phyloP scores from a whole-genome alignment of 2,113 vertebrate species.

The Ascaphus truei region DNA sequence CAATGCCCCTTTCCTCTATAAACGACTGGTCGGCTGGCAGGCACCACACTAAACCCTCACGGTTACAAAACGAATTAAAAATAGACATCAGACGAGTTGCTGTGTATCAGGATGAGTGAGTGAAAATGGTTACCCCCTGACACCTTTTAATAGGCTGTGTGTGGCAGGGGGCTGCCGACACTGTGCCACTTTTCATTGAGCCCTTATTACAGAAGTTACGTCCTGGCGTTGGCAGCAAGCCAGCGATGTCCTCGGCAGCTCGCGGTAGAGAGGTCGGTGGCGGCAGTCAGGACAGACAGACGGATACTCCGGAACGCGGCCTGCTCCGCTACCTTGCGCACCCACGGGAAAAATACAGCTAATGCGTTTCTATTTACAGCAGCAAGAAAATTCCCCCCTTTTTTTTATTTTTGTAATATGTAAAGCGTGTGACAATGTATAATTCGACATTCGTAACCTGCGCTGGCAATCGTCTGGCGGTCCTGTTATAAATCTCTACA shows the following conservation, averaged over 20 bases:
- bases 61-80: constrained; percentile 11
- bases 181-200: background rate
- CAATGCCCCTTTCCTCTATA: background rate
- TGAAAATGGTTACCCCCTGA: constrained; percentile 18
- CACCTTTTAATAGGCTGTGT: constrained; percentile 20
- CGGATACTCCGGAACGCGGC: too few relatives aligned
- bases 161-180: background rate
- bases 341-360: too few relatives aligned
- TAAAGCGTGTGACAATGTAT: too few relatives aligned
- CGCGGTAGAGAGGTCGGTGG: too few relatives aligned
- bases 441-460: too few relatives aligned
- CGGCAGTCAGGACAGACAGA: too few relatives aligned
- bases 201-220: constrained; percentile 13
- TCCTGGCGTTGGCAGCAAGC: background rate
- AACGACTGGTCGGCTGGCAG: background rate
- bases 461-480: too few relatives aligned
- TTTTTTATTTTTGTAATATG: too few relatives aligned
- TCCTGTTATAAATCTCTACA: too few relatives aligned
- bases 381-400: too few relatives aligned
- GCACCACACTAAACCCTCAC: constrained; percentile 8
- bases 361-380: too few relatives aligned
- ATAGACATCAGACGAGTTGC: constrained; percentile 12
- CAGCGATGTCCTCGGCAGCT: background rate
- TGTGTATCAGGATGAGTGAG: background rate
- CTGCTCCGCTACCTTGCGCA: too few relatives aligned